Percentiles rank a stretch among this genome's conserved stretches.
Evolutionary conservation across 2,888 invertebrate species (phyloP).

Genomic region (Rhamnusium bicolor): DNA sequence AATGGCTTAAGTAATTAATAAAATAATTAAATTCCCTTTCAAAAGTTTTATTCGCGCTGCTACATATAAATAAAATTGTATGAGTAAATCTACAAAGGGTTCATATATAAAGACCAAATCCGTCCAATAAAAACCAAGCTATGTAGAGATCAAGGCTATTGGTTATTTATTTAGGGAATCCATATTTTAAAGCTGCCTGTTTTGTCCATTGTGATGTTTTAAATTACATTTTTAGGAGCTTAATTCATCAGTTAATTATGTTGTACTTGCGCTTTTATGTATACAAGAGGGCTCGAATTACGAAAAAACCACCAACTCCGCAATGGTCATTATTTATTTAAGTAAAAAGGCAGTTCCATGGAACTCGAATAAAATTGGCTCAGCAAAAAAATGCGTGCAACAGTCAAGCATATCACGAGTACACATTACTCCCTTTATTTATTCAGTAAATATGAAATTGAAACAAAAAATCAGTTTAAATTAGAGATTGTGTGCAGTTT

Average conservation of each 20-base stretch:
- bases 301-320: constrained; percentile 26
- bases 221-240: constrained; percentile 36
- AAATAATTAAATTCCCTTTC: not conserved
- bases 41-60: not conserved
- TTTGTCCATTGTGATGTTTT: constrained; percentile 16
- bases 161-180: constrained; percentile 27
- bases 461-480: too few species aligned
- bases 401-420: too few species aligned
- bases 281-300: constrained; percentile 23
- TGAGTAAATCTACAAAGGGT: not conserved
- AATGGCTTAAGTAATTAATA: not conserved
- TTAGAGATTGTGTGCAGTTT: too few species aligned
- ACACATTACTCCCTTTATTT: too few species aligned
- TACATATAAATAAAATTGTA: not conserved
- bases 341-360: constrained; percentile 27
- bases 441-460: too few species aligned
- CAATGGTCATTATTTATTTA: constrained; percentile 30
- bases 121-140: constrained; percentile 23
- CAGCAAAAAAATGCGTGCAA: too few species aligned
- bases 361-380: constrained; percentile 19
- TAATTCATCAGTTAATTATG: constrained; percentile 35
- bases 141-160: constrained; percentile 5
- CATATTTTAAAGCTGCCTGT: constrained; percentile 24
- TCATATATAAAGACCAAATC: constrained; percentile 22
- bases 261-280: constrained; percentile 20